Conservation (phyloP, 2,113 vertebrate genomes). For the Melanostigma gelatinosum region DNA sequence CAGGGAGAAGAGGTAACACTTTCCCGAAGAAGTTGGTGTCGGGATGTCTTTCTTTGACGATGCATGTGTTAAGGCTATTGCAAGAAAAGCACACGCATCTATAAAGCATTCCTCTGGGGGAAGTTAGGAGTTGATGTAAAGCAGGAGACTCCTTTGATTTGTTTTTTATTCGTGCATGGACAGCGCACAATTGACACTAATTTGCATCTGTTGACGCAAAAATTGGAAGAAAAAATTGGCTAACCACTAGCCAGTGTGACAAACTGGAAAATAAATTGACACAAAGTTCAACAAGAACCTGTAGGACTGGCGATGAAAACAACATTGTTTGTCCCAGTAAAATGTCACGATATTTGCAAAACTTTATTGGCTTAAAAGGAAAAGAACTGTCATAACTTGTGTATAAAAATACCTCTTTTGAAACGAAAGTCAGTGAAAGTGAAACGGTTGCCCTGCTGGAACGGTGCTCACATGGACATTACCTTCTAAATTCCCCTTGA, state of each 20-base stretch:
- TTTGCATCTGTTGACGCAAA: no score
- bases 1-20: conserved; percentile 93
- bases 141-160: neutral
- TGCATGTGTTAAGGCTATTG: neutral
- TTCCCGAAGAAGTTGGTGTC: neutral
- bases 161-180: no score
- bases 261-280: neutral
- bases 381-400: neutral
- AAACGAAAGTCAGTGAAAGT: neutral
- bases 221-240: no score
- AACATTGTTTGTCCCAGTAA: neutral
- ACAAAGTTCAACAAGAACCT: neutral
- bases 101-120: neutral
- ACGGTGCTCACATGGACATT: neutral
- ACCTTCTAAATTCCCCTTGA: neutral
- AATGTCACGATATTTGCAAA: neutral
- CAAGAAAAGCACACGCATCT: neutral
- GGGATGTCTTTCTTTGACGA: neutral
- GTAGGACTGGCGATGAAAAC: neutral
- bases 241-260: no score
- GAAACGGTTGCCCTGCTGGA: neutral
- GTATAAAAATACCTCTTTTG: neutral
- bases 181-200: no score
- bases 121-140: no score
- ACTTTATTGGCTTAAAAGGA: neutral